Percentiles rank a stretch among this genome's conserved stretches.
Evolutionary conservation across 2,888 invertebrate genomes (phyloP).

Genomic region (Bombylius major): DNA sequence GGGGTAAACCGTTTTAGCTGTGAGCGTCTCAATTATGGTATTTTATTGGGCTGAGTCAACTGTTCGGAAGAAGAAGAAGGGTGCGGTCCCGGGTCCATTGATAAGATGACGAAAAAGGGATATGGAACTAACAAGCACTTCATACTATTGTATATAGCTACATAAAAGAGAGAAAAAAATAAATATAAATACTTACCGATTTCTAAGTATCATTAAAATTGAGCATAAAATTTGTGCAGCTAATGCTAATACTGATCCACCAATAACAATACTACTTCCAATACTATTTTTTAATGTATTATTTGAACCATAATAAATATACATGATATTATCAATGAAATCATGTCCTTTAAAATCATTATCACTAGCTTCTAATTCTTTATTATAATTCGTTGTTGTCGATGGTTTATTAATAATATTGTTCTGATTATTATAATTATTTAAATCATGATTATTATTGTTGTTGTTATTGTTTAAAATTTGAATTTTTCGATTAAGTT

Average conservation of each 20-base stretch:
- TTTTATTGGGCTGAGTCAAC: no score
- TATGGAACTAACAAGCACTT: no score
- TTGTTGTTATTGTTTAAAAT: conserved; percentile 1
- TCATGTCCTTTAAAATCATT: conserved; percentile 52
- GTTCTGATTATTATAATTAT: background rate
- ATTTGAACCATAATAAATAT: conserved; percentile 52
- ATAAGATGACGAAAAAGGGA: no score
- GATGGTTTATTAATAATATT: background rate
- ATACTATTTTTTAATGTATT: conserved; percentile 39
- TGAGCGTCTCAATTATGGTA: no score
- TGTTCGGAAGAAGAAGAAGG: no score
- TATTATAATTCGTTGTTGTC: background rate
- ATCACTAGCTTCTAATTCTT: conserved; percentile 6
- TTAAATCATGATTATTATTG: background rate
- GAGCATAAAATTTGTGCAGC: conserved; percentile 40
- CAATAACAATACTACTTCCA: conserved; percentile 38
- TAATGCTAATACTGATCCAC: conserved; percentile 39
- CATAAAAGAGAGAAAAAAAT: no score
- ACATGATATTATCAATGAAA: conserved; percentile 59
- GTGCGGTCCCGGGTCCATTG: no score
- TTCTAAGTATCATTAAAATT: conserved; percentile 24
- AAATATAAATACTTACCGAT: conserved; percentile 8
- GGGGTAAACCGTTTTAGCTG: no score
- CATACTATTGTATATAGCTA: no score
- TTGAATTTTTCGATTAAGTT: conserved; percentile 12